These are phyloP conservation scores for Nothoprocta pentlandii DNA, from an alignment of 2,113 vertebrate species.

Conservation along the genomic window DNA sequence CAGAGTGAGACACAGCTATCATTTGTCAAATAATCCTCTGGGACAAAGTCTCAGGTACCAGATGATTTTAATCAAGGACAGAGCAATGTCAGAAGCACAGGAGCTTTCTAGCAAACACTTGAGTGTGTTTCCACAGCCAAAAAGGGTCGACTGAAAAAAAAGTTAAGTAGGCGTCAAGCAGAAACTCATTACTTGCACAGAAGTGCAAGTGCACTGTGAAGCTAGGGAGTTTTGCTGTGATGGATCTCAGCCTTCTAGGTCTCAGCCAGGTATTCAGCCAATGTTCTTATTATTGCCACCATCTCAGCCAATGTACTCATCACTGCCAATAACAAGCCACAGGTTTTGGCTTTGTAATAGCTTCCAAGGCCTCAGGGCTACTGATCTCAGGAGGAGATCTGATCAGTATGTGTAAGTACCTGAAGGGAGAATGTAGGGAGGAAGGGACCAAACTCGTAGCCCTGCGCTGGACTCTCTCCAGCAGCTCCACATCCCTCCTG, in stretches of 20 bases:
- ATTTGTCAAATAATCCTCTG: constrained; percentile 4
- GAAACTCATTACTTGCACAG: not conserved
- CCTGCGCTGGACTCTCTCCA: no score
- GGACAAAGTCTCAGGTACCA: not conserved
- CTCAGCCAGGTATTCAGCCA: no score
- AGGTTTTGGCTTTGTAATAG: not conserved
- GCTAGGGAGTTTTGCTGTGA: accelerated
- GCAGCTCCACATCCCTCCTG: no score
- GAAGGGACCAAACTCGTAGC: no score
- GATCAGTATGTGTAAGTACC: no score
- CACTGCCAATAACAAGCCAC: not conserved
- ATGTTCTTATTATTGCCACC: no score
- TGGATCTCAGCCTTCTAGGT: not conserved
- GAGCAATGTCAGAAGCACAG: not conserved
- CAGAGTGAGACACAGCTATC: not conserved
- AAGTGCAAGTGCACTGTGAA: not conserved
- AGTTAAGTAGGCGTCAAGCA: not conserved
- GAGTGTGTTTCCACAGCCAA: not conserved
- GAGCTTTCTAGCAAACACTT: not conserved
- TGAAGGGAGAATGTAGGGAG: no score
- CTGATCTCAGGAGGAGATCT: no score
- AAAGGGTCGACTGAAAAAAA: not conserved
- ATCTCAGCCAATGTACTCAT: no score
- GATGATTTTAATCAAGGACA: not conserved
- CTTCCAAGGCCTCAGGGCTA: accelerated